A percentile compares a stretch with the other conserved stretches of the same genome.
Evolutionary conservation across 1,140 invertebrate genomes (phyloP).

Genomic region (Hyposmocoma kahamanoa): DNA sequence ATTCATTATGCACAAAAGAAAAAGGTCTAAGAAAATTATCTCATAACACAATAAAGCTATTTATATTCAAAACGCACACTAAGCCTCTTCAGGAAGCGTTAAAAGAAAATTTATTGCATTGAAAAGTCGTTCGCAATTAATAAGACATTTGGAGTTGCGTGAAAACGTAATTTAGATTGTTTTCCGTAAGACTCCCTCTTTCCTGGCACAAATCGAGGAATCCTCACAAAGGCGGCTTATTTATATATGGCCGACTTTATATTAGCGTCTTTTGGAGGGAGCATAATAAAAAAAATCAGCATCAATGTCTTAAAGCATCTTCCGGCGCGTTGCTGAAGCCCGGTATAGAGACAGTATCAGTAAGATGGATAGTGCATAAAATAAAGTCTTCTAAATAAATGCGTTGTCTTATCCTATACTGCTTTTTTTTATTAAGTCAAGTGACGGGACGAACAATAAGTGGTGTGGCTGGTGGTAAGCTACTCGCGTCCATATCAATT

Average conservation of each 20-base stretch:
- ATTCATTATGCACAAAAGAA: background rate
- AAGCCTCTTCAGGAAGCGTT: slow-evolving; percentile 62
- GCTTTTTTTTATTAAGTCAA: too few species aligned
- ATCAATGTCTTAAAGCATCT: slow-evolving; percentile 70
- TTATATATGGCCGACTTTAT: slow-evolving; percentile 70
- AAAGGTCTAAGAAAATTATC: slow-evolving; percentile 11
- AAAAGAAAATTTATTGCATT: slow-evolving; percentile 73
- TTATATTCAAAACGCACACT: slow-evolving; percentile 48
- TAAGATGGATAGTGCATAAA: background rate
- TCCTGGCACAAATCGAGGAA: slow-evolving; percentile 51
- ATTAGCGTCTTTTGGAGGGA: slow-evolving; percentile 70
- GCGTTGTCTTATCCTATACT: too few species aligned
- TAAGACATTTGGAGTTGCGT: slow-evolving; percentile 74
- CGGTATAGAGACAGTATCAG: background rate
- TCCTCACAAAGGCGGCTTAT: slow-evolving; percentile 64
- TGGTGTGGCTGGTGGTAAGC: too few species aligned
- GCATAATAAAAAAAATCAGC: slow-evolving; percentile 72
- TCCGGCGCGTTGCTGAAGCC: slow-evolving; percentile 54
- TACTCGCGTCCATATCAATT: too few species aligned
- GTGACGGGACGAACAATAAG: too few species aligned
- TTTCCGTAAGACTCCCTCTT: slow-evolving; percentile 53
- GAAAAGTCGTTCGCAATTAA: slow-evolving; percentile 71
- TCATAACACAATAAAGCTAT: slow-evolving; percentile 42
- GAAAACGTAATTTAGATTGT: slow-evolving; percentile 74
- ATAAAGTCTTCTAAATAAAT: too few species aligned